Evolutionary conservation across 2,888 invertebrate species (phyloP), one percentile per base, ranked within the genome.

Genomic region (Resseliella maxima): DNA sequence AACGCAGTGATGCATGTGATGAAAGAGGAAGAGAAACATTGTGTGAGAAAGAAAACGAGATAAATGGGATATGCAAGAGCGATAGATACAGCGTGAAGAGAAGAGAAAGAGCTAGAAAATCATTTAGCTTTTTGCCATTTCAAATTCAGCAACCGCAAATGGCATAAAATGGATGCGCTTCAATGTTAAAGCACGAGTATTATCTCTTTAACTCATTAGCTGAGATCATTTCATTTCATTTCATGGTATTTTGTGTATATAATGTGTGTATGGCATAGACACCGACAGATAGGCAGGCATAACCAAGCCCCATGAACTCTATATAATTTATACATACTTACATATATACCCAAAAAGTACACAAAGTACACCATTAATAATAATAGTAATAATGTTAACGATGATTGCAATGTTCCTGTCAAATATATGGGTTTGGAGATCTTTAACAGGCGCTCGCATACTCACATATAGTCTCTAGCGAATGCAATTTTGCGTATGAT

Each of bases 381-480:
- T 72, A 72, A 72, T 72, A 72, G 72, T 72, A 72, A 72, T 72
- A 72, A 72, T 72, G 72, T 72, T 72, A 72, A 72, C 72, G 72
- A 72, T 72, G 72, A 72, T 72, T 72, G 72, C 31, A 18, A 72
- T 72, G 72, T 72, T 72, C 31, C 72, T 72, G 72, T 72, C 72
- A 72, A 72, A 72, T 72, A 31, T 72, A 72, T 35, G 72, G 72
- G 2, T 72, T 72, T 72, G 35, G 72, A 72, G 72, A 72, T 72
- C 18, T 18, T 31, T 35, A 72, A n/a, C 72, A 72, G 72, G 27
- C 31, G 72, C 15, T 59, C 59, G 59, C 59, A 50, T 3, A 21
- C 50, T 10, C 50, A 50, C 41, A 41, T 41, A 41, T 41, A 41
- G 6, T 8, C 41, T 8, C 41, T 12, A 12, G 12, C 41, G 12